These are phyloP conservation scores for Napeogenes sylphis DNA, from an alignment of 2,888 invertebrate species.

Conservation along the genomic window DNA sequence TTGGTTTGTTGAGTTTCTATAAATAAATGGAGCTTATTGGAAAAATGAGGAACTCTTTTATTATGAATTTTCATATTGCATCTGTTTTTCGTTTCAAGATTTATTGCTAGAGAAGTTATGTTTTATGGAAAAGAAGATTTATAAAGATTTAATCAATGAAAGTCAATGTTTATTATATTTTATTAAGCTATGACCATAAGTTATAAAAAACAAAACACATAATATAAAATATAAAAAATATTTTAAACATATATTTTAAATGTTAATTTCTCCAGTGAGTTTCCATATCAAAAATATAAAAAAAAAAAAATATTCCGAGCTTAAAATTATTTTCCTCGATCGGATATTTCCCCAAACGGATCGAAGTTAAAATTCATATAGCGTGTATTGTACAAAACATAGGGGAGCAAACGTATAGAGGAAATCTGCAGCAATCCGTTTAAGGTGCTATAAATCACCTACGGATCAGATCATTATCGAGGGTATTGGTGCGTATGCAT, in stretches of 20 bases:
- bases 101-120: slow-evolving; percentile 6
- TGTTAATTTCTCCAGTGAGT: too few species aligned
- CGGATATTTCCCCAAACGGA: too few species aligned
- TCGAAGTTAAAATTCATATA: not conserved
- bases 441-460: slow-evolving; percentile 71
- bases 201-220: too few species aligned
- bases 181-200: too few species aligned
- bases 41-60: slow-evolving; percentile 14
- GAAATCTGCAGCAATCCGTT: slow-evolving; percentile 64
- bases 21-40: slow-evolving; percentile 10
- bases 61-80: slow-evolving; percentile 17
- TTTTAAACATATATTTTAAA: too few species aligned
- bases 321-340: too few species aligned
- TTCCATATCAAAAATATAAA: too few species aligned
- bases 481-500: slow-evolving; percentile 63
- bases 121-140: too few species aligned
- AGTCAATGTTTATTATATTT: too few species aligned
- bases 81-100: slow-evolving; percentile 12
- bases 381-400: slow-evolving; percentile 1
- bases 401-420: slow-evolving; percentile 30
- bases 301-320: too few species aligned
- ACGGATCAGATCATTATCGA: slow-evolving; percentile 57
- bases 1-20: slow-evolving; percentile 13
- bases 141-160: too few species aligned
- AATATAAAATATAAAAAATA: too few species aligned